Evolutionary conservation across 2,797 vertebrate genomes (phyloP), one percentile per base, ranked within the genome.

Genomic region (Acridotheres tristis): DNA sequence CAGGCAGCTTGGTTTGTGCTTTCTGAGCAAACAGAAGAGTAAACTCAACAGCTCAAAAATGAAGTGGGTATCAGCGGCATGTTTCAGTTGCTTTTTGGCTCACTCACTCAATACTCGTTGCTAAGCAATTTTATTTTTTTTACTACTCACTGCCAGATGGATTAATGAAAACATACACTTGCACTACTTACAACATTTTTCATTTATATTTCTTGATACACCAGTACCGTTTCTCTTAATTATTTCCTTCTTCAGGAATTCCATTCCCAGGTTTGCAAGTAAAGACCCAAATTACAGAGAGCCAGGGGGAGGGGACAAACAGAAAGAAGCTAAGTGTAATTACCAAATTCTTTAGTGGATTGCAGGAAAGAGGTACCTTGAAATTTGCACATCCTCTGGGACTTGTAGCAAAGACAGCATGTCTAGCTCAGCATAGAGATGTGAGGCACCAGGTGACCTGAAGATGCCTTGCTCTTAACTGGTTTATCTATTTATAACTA

Each of bases 121-220:
- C 96, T 96, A 96, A 97, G 95, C 93, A 83, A 91, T 92, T 69
- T 83, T 80, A 18, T n/a, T 73, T 81, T 83, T 83, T 83, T 92
- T 47, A 93, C 94, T 94, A 96, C 90, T 96, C 92, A 57, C 80
- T 94, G 84, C 47, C 94, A 96, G 90, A 93, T 78, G 82, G 84
- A 88, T 95, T 97, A 96, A 96, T 94, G 92, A 96, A 96, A 97
- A 95, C 65, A 89, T 58, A 79, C 82, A n/a, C 68, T 92, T 67
- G 40, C 61, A 69, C 74, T 87, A 67, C 90, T 93, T 67, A 85
- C 55, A 89, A 90, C 57, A 85, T 81, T 92, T 69, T 92, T 92
- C 93, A 87, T 88, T 90, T 96, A 45, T 69, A 66, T 63, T 88
- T 93, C 82, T 88, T 76, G 63, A 81, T 55, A 81, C 59, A 84